Evolutionary conservation across 2,888 invertebrate species (phyloP).

Genomic region (Eristalis arbustorum): DNA sequence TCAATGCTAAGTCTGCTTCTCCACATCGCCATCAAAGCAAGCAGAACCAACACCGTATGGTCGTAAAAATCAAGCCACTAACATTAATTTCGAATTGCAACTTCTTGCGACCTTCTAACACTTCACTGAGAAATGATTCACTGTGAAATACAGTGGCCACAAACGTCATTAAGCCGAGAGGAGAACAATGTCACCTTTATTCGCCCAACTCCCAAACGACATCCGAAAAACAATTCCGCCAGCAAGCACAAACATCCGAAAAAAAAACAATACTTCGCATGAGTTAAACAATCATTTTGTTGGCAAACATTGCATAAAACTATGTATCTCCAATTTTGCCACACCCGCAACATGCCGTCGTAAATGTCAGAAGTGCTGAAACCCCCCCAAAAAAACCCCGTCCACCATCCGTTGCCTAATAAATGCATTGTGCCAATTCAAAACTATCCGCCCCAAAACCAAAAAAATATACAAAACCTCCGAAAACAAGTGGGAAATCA

Average conservation of each 20-base stretch:
- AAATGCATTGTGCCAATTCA: constrained; percentile 1
- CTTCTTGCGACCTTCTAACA: too few species aligned
- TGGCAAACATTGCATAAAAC: neutral
- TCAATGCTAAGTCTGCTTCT: too few species aligned
- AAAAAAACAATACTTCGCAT: neutral
- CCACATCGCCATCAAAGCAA: too few species aligned
- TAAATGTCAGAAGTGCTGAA: neutral
- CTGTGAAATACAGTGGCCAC: too few species aligned
- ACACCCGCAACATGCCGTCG: neutral
- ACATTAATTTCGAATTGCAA: too few species aligned
- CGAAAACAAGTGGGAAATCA: neutral
- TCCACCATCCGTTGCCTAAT: neutral
- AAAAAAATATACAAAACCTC: neutral
- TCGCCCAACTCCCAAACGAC: neutral
- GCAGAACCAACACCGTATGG: too few species aligned
- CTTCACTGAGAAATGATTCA: neutral
- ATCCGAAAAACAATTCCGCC: neutral
- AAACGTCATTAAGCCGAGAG: too few species aligned
- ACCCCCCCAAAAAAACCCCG: neutral
- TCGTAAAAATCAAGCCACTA: too few species aligned
- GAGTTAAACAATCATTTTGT: neutral
- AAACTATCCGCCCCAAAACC: neutral
- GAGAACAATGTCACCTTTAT: too few species aligned
- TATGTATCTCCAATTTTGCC: neutral
- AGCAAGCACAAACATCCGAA: neutral